Base-by-base conservation (phyloP, 30 jellyfish, hydroid and myxozoan species). In the Aurelia aurita region DNA sequence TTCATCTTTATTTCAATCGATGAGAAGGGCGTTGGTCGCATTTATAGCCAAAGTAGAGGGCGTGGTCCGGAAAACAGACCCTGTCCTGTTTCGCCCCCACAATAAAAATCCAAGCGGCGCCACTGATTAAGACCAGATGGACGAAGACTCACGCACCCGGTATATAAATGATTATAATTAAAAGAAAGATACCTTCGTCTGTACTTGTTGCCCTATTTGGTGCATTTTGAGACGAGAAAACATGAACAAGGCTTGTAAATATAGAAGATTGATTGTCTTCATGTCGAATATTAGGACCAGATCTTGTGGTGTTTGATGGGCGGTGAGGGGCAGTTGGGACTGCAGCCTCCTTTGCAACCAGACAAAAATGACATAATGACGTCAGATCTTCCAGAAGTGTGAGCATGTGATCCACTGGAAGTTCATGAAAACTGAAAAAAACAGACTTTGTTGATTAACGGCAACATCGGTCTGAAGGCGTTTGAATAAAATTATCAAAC, bases 191-290 rank as follows among this genome's bases (percentile, higher is more conserved):
- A 92, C 98, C 96, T 71, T 88, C 98, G 27, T 92, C 97, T 22
- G 85, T 72, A 14, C 87, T 34, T 29, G 74, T 28, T 39, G 75
- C 59, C 64, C 87, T 84, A 46, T 85, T 53, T 26, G 95, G 93
- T 35, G 92, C 51, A 18, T 77, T 60, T 51, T 88, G 96, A 3
- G 93, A 71, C 23, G 98, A 92, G 69, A 92, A 92, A 74, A 87
- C 98, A 63, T 92, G 97, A 46, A 87, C 96, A 29, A 92, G 95
- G 85, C 90, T 92, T 14, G 92, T 79, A 39, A 92, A 87, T 63
- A 92, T 75, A 9, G 97, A 87, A 5, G 86, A 27, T 18, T 97
- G 68, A 53, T 74, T 69, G 58, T 87, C 97, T 39, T 76, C 88
- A 20, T 79, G 64, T 13, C 71, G 81, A 15, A 27, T 32, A 43